These are phyloP conservation scores for Cephus nigrinus DNA, from an alignment of 2,888 invertebrate species.

Conservation along the genomic window DNA sequence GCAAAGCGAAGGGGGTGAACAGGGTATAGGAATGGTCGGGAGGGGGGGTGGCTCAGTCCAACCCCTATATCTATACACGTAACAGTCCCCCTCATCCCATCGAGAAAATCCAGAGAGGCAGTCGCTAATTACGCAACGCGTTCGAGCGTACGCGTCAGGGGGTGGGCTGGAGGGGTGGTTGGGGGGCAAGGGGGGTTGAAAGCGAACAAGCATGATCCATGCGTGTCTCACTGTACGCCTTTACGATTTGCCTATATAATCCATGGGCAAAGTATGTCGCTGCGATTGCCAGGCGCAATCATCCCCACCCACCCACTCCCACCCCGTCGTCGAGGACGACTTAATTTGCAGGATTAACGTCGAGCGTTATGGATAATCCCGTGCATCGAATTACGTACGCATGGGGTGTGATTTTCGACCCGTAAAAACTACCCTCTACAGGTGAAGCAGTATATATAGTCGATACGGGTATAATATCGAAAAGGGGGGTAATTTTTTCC, in stretches of 20 bases:
- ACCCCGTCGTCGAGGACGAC: conserved; percentile 20
- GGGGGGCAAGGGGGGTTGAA: conserved; percentile 6
- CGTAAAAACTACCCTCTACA: too few species aligned
- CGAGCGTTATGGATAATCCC: conserved; percentile 27
- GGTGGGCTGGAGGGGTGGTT: conserved; percentile 18
- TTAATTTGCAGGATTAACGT: conserved; percentile 47
- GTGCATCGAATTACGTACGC: conserved; percentile 40
- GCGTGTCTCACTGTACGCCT: not conserved
- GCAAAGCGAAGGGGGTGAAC: too few species aligned
- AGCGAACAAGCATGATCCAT: conserved; percentile 22
- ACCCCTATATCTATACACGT: too few species aligned
- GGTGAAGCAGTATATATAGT: too few species aligned
- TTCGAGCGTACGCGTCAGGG: conserved; percentile 48
- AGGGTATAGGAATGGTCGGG: too few species aligned
- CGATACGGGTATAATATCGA: too few species aligned
- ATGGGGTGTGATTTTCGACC: not conserved
- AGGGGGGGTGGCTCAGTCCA: not conserved
- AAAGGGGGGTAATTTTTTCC: too few species aligned
- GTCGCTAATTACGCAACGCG: conserved; percentile 56
- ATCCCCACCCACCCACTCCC: not conserved
- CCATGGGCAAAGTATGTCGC: not conserved
- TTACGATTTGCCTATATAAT: conserved; percentile 3
- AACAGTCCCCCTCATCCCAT: conserved; percentile 33
- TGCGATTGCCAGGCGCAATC: not conserved
- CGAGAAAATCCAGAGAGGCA: conserved; percentile 46